Percentiles rank a stretch among this genome's conserved stretches.
Conservation (phyloP, 2,113 vertebrate genomes). For the Anarhynchus alexandrinus region DNA sequence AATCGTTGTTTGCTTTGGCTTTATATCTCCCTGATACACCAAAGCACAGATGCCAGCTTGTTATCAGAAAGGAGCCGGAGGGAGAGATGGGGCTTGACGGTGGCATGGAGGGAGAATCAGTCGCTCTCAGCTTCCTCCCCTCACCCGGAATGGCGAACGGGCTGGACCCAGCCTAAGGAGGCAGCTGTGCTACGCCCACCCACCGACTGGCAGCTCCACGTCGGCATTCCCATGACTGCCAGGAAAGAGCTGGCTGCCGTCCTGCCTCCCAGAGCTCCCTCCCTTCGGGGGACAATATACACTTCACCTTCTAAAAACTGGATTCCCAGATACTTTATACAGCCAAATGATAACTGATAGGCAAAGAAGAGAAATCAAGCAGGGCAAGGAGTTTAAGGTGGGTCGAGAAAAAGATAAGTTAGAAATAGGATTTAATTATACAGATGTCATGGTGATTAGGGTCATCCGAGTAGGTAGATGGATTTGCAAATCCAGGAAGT, state of each 20-base stretch:
- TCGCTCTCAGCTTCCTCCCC: background rate
- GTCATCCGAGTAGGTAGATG: background rate
- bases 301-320: constrained; percentile 41
- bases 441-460: constrained; percentile 27
- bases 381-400: background rate
- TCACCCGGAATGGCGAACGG: background rate
- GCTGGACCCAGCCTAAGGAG: constrained; percentile 14
- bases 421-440: constrained; percentile 42
- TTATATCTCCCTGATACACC: background rate
- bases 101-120: background rate
- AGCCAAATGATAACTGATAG: constrained; percentile 52
- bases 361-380: constrained; percentile 42
- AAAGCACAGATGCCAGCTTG: background rate
- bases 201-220: constrained; percentile 42
- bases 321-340: background rate
- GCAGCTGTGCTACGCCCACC: constrained; percentile 18
- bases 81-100: background rate
- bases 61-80: background rate
- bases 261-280: constrained; percentile 33
- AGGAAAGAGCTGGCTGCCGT: constrained; percentile 48
- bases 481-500: constrained; percentile 47
- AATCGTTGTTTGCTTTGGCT: background rate
- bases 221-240: constrained; percentile 26
- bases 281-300: constrained; percentile 25
- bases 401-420: constrained; percentile 31